These are phyloP conservation scores for Glossosoma conforme DNA, from an alignment of 1,140 invertebrate genomes.

Conservation along the genomic window DNA sequence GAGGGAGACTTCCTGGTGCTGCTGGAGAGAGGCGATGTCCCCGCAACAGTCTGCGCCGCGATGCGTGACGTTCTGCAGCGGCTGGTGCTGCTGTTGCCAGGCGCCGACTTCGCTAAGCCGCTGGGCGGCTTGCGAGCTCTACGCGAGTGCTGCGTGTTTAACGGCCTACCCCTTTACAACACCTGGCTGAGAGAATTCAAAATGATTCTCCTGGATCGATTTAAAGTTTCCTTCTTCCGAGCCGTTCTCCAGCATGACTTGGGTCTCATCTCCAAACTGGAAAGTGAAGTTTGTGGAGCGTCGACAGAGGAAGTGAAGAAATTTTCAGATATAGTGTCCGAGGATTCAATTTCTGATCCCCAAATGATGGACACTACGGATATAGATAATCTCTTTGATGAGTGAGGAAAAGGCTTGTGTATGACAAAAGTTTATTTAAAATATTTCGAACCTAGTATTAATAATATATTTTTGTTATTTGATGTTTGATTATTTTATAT, in stretches of 20 bases:
- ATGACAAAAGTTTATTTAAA: no score
- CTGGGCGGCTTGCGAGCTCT: conserved; percentile 37
- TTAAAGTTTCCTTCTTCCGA: conserved; percentile 36
- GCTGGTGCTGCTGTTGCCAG: conserved; percentile 39
- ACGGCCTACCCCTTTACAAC: conserved; percentile 40
- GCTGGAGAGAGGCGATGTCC: conserved; percentile 33
- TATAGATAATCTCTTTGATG: conserved; percentile 45
- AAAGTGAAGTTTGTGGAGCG: conserved; percentile 39
- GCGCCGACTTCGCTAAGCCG: conserved; percentile 39
- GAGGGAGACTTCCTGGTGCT: conserved; percentile 40
- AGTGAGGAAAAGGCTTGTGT: conserved; percentile 23
- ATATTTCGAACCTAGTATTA: no score
- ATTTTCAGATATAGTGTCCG: conserved; percentile 33
- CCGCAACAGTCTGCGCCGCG: conserved; percentile 34
- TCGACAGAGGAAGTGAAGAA: conserved; percentile 33
- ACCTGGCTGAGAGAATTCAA: conserved; percentile 42
- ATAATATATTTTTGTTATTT: no score
- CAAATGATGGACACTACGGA: conserved; percentile 38
- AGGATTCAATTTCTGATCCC: conserved; percentile 40
- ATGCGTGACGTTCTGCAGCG: conserved; percentile 41
- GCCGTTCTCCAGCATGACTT: conserved; percentile 37
- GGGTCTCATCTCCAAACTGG: conserved; percentile 39
- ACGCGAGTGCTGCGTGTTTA: conserved; percentile 38
- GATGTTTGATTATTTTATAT: no score
- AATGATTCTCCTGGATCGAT: conserved; percentile 33